Conservation (phyloP, 2,888 invertebrate genomes). For the Cataglyphis cursor region DNA sequence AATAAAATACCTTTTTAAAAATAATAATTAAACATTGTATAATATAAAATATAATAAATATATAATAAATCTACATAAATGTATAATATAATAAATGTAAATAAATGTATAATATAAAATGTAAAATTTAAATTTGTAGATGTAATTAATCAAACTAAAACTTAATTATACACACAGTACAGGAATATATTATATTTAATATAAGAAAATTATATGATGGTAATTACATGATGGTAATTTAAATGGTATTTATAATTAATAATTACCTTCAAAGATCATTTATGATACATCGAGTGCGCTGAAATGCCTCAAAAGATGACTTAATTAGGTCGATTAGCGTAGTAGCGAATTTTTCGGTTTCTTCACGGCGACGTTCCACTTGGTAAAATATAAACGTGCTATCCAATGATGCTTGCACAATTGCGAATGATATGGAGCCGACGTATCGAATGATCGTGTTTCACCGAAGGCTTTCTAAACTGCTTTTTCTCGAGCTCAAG, state of each 20-base stretch:
- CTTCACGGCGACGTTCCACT: not conserved
- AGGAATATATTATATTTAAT: not conserved
- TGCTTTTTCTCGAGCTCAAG: conserved; percentile 66
- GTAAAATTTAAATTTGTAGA: conserved; percentile 1
- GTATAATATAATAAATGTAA: not conserved
- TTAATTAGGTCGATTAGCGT: conserved; percentile 5
- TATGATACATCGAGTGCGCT: not conserved
- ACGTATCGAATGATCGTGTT: conserved; percentile 65
- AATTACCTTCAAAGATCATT: not conserved
- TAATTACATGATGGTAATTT: not conserved
- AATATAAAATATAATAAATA: not conserved
- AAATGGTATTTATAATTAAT: not conserved
- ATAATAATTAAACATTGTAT: not conserved
- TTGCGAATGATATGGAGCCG: conserved; percentile 56
- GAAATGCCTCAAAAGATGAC: not conserved
- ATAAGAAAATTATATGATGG: not conserved
- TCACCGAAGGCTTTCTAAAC: conserved; percentile 66
- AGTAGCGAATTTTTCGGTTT: not conserved
- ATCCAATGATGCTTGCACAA: conserved; percentile 65
- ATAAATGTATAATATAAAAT: not conserved
- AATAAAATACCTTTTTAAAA: not conserved
- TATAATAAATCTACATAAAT: not conserved
- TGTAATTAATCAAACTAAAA: not conserved
- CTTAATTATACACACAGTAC: not conserved
- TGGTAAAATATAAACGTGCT: not conserved